Base-by-base conservation (phyloP, 2,113 vertebrate genomes). In the Formicarius rufipectus region DNA sequence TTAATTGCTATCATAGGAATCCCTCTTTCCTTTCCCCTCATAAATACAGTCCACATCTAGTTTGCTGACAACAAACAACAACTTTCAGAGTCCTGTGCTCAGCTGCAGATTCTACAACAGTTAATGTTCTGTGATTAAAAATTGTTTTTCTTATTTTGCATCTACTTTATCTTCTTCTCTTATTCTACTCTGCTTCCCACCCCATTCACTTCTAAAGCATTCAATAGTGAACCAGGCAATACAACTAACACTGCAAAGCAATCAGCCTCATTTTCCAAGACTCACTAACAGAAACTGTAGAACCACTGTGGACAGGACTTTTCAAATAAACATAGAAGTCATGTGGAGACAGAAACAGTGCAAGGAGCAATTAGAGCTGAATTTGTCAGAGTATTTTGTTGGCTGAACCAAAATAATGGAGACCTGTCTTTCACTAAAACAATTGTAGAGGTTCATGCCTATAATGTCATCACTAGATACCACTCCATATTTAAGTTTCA, bases 1-100 rank as follows among this genome's bases (percentile, higher is more conserved):
- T 55, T 50, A 74, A 4, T 1, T 28, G 4, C 22, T 3, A 0
- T 14, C 12, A 12, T 23, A 68, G 39, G 39, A 80, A 68, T 30
- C 45, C 9, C 23, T 60, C 72, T 42, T 68, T 24, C 44, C 45
- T 69, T 84, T 64, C 49, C 33, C 25, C 45, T 90, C 44, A 50
- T 10, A 5, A 13, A n/a, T 1, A 67, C 42, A n/a, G 33, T 28
- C 53, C 44, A 60, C 27, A 55, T 31, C 13, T 18, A 27, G 40
- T 62, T 53, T 58, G 53, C 45, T 59, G 28, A 76, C 23, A 84
- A 39, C 16, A 76, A 55, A 53, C 20, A 71, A 49, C 22, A 83
- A 18, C 30, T 56, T 42, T 25, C 49, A 74, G 18, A 9, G 31
- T 28, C 31, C 42, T 2, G 0, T 24, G 24, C 25, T 90, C 44